Base-by-base conservation (phyloP, 2,888 invertebrate genomes). In the Tillus elongatus region DNA sequence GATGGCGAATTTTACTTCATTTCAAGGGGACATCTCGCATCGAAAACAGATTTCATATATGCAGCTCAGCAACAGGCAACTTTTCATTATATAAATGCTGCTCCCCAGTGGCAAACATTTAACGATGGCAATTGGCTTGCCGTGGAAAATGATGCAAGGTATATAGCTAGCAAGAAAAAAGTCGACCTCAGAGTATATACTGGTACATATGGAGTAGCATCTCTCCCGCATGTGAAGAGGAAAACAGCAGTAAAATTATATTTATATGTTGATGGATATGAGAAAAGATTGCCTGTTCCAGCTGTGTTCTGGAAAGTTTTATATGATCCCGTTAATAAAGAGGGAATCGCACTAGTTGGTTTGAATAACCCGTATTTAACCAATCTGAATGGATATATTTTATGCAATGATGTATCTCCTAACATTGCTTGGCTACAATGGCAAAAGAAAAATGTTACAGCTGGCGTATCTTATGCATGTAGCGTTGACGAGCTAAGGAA, bases 71-170 rank as follows among this genome's bases (percentile, higher is more conserved):
- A 77, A 45, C 60, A 67, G 1, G 55, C 74, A 1, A 71, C 74
- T 0, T 79, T 77, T 59, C 75, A 73, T 57, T 77, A 72, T 51
- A 60, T 77, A 33, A 79, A 79, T 50, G 69, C 69, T 1, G 73
- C 73, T 2, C 77, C 78, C 1, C 79, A 79, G 44, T 79, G 78
- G 78, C 73, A 75, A 47, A 59, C 59, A 2, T 71, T 75, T 48
- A 77, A 77, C 49, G 67, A 57, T 0, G 71, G 71, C 6, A 73
- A 71, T 44, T 76, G 76, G 75, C 57, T 63, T 35, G 46, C 47
- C 1, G 49, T 74, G 15, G 75, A 76, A 57, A 49, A 50, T 4
- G 56, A 59, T 36, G 58, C 69, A 6, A 58, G 74, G 27, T 51
- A 50, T 6, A 67, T 64, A 39, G 68, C 67, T 0, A 47, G 48